Percentiles rank a stretch among this genome's conserved stretches.
phyloP scores from a whole-genome alignment of 2,888 invertebrate species.

The Amiota communis region DNA sequence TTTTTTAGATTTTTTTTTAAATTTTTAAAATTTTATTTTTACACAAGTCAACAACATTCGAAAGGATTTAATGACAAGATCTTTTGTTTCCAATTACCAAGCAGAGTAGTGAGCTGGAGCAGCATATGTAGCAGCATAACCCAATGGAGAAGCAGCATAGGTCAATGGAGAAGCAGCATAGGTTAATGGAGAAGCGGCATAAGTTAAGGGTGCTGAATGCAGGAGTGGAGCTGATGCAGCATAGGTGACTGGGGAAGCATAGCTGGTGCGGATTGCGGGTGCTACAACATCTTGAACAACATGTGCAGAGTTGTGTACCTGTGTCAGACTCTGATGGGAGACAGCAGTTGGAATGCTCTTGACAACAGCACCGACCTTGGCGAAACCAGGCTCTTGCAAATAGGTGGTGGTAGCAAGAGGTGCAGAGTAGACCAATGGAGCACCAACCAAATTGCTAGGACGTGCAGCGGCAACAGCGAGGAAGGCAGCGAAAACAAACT shows the following conservation, averaged over 20 bases:
- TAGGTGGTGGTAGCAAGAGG: slow-evolving; percentile 53
- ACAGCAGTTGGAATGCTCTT: slow-evolving; percentile 74
- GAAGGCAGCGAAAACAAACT: slow-evolving; percentile 68
- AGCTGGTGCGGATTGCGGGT: slow-evolving; percentile 46
- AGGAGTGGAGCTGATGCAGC: slow-evolving; percentile 36
- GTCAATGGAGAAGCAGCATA: slow-evolving; percentile 35
- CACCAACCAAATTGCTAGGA: slow-evolving; percentile 60
- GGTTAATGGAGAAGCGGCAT: slow-evolving; percentile 42
- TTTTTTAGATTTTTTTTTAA: slow-evolving; percentile 35
- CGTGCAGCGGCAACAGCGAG: slow-evolving; percentile 69
- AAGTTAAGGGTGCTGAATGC: slow-evolving; percentile 51
- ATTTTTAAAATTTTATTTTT: slow-evolving; percentile 36
- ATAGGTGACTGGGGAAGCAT: slow-evolving; percentile 44
- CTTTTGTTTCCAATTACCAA: slow-evolving; percentile 63
- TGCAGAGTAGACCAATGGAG: slow-evolving; percentile 50
- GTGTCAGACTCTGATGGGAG: slow-evolving; percentile 75
- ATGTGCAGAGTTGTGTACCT: slow-evolving; percentile 70
- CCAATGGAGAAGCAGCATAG: slow-evolving; percentile 28
- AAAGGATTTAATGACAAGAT: slow-evolving; percentile 47
- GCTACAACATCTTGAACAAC: slow-evolving; percentile 57
- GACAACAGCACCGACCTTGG: slow-evolving; percentile 63
- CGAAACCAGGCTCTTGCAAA: slow-evolving; percentile 61
- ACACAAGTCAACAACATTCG: slow-evolving; percentile 55
- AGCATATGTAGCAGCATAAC: slow-evolving; percentile 35
- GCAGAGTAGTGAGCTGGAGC: slow-evolving; percentile 47